A percentile compares a stretch with the other conserved stretches of the same genome.
These are phyloP conservation scores for Ctenomys sociabilis DNA, from an alignment of 2,113 vertebrate species.

Conservation along the genomic window DNA sequence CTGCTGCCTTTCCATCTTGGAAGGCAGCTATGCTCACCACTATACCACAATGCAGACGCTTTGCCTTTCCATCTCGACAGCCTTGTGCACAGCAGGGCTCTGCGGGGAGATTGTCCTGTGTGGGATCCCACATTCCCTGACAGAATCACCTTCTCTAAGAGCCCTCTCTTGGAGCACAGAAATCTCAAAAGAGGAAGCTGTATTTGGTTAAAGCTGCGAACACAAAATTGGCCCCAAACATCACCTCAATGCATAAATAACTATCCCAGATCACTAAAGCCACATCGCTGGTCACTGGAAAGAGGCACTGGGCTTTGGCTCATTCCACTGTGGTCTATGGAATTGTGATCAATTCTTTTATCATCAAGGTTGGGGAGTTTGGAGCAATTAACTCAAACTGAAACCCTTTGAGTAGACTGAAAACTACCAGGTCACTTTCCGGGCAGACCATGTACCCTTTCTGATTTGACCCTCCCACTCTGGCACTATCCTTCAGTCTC, in stretches of 20 bases:
- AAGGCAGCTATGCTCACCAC: too few species aligned
- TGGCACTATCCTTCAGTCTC: background rate
- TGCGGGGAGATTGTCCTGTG: background rate
- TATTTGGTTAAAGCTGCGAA: slow-evolving; percentile 67
- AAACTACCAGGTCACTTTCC: background rate
- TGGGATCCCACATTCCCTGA: slow-evolving; percentile 6
- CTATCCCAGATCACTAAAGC: slow-evolving; percentile 40
- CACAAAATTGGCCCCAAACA: slow-evolving; percentile 65
- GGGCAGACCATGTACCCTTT: background rate
- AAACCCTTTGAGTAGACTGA: background rate
- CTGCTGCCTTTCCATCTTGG: background rate
- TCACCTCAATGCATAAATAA: slow-evolving; percentile 71
- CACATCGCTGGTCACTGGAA: slow-evolving; percentile 40
- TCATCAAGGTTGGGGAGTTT: background rate
- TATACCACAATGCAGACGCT: too few species aligned
- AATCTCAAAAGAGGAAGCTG: slow-evolving; percentile 29
- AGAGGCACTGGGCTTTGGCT: background rate
- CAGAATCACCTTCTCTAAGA: slow-evolving; percentile 21
- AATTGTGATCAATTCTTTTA: slow-evolving; percentile 62
- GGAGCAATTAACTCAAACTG: background rate
- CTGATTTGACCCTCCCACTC: background rate
- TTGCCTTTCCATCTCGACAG: too few species aligned
- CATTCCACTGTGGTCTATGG: slow-evolving; percentile 35
- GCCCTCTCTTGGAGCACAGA: slow-evolving; percentile 64
- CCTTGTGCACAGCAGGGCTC: background rate